Evolutionary conservation across 2,797 vertebrate genomes (phyloP).

Genomic region (Bovichtus variegatus): DNA sequence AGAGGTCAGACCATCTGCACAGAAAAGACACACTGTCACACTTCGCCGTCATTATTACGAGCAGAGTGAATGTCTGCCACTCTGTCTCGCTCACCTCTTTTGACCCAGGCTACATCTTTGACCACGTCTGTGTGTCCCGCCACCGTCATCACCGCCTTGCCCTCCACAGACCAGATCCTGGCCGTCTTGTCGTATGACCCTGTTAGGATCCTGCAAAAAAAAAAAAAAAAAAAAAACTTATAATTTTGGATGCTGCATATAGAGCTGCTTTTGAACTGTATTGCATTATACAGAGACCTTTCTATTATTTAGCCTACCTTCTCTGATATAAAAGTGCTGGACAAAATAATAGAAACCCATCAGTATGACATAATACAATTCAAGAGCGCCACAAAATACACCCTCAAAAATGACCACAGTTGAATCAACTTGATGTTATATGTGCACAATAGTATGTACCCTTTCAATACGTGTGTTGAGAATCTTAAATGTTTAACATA

Average conservation of each 20-base stretch:
- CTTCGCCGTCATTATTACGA: too few species aligned
- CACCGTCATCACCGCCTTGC: slow-evolving; percentile 91
- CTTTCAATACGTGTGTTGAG: neutral
- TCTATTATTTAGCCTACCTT: neutral
- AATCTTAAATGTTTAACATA: neutral
- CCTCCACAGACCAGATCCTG: slow-evolving; percentile 94
- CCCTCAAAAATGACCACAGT: neutral
- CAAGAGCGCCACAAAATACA: too few species aligned
- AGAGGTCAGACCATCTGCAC: slow-evolving; percentile 83
- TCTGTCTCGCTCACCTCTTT: slow-evolving; percentile 87
- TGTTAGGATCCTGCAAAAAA: slow-evolving; percentile 91
- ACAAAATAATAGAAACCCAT: neutral
- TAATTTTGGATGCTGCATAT: too few species aligned
- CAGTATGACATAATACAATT: too few species aligned
- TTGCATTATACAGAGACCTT: too few species aligned
- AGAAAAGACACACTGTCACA: too few species aligned
- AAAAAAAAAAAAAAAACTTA: too few species aligned
- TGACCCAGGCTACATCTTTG: slow-evolving; percentile 97
- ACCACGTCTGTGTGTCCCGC: slow-evolving; percentile 95
- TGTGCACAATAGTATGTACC: neutral
- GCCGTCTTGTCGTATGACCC: slow-evolving; percentile 97
- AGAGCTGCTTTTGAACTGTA: neutral
- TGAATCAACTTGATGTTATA: neutral
- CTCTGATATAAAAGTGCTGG: neutral
- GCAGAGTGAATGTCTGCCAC: neutral